These are phyloP conservation scores for Hymenopus coronatus DNA, from an alignment of 2,888 invertebrate species.

Conservation along the genomic window DNA sequence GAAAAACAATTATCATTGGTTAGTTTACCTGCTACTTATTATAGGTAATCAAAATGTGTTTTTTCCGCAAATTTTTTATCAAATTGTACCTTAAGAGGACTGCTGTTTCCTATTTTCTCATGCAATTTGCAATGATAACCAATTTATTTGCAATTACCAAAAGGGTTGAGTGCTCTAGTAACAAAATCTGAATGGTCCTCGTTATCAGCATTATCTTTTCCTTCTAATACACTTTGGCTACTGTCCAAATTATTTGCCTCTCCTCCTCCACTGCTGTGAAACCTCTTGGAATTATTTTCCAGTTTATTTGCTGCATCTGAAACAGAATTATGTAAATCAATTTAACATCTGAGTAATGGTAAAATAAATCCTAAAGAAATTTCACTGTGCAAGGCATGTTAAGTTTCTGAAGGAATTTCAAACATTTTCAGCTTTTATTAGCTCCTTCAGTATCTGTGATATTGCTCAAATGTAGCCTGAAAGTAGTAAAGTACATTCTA, in stretches of 20 bases:
- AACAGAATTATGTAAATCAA: neutral
- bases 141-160: slow-evolving; percentile 51
- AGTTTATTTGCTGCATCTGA: neutral
- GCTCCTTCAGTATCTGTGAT: too few species aligned
- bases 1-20: too few species aligned
- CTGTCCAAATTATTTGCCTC: neutral
- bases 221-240: neutral
- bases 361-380: too few species aligned
- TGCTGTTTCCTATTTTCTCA: slow-evolving; percentile 21
- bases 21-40: too few species aligned
- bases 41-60: too few species aligned
- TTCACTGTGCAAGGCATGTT: too few species aligned
- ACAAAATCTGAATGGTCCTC: neutral
- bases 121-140: slow-evolving; percentile 8
- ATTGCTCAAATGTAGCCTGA: too few species aligned
- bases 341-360: neutral
- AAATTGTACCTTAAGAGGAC: neutral
- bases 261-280: slow-evolving; percentile 33
- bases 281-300: neutral
- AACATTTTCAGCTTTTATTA: too few species aligned
- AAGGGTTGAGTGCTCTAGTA: slow-evolving; percentile 54
- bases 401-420: too few species aligned
- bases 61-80: too few species aligned
- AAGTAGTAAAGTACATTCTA: too few species aligned
- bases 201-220: neutral